phyloP scores from a whole-genome alignment of 1,140 invertebrate species.

The Drosophila bifasciata region DNA sequence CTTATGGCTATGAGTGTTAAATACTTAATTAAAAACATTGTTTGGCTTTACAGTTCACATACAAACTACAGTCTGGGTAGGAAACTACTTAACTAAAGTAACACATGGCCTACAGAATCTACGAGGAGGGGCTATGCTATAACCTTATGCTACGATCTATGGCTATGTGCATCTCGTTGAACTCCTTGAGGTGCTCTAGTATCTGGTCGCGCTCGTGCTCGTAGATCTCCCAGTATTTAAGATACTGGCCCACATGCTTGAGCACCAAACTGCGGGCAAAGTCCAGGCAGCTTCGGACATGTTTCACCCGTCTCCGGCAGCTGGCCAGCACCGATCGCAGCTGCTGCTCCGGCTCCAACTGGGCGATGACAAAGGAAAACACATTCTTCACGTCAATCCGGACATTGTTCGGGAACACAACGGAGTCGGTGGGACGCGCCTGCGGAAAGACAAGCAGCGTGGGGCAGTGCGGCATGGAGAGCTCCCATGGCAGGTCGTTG shows the following conservation, averaged over 20 bases:
- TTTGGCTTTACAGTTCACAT: slow-evolving; percentile 48
- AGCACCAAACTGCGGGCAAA: slow-evolving; percentile 66
- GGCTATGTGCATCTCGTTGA: slow-evolving; percentile 66
- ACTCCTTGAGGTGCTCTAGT: slow-evolving; percentile 62
- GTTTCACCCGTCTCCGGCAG: slow-evolving; percentile 50
- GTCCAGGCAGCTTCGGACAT: slow-evolving; percentile 67
- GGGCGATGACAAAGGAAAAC: slow-evolving; percentile 68
- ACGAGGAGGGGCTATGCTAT: slow-evolving; percentile 36
- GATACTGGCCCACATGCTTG: slow-evolving; percentile 64
- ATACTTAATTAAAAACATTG: slow-evolving; percentile 43
- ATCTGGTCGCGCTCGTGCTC: slow-evolving; percentile 59
- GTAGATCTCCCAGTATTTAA: slow-evolving; percentile 68
- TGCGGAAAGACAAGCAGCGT: slow-evolving; percentile 67
- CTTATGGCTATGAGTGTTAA: slow-evolving; percentile 25
- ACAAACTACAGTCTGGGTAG: slow-evolving; percentile 15
- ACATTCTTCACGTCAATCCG: slow-evolving; percentile 63
- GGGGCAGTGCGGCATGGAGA: slow-evolving; percentile 61
- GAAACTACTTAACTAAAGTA: slow-evolving; percentile 9
- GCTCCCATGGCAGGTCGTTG: slow-evolving; percentile 75
- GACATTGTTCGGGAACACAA: slow-evolving; percentile 60
- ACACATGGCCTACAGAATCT: background rate
- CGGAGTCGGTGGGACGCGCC: slow-evolving; percentile 46
- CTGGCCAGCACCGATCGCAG: slow-evolving; percentile 52
- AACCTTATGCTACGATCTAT: slow-evolving; percentile 69
- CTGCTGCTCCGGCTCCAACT: slow-evolving; percentile 67